A percentile compares a stretch with the other conserved stretches of the same genome.
These are phyloP conservation scores for Drosophila acutilabella DNA, from an alignment of 2,888 invertebrate species.

Conservation along the genomic window DNA sequence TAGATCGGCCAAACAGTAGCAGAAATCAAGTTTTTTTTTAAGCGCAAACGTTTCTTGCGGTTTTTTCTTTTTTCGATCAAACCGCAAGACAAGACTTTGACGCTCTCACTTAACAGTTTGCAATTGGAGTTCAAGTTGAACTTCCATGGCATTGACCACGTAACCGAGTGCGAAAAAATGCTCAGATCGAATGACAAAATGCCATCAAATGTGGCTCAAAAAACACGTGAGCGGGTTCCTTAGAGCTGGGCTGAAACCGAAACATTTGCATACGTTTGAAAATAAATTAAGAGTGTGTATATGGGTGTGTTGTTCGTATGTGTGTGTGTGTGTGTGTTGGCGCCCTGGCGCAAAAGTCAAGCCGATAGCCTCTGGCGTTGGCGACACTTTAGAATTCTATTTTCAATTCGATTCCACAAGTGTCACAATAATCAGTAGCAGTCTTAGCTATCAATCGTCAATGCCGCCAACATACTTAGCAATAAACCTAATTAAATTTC, in stretches of 20 bases:
- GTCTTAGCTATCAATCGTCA: constrained; percentile 67
- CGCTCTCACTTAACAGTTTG: constrained; percentile 63
- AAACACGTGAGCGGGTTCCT: constrained; percentile 70
- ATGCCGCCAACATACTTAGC: constrained; percentile 80
- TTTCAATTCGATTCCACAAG: constrained; percentile 54
- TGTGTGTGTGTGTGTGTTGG: constrained; percentile 6
- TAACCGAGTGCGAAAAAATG: constrained; percentile 78
- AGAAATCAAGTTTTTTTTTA: constrained; percentile 56
- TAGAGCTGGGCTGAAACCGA: constrained; percentile 17
- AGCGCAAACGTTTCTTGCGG: constrained; percentile 44
- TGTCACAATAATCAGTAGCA: constrained; percentile 68
- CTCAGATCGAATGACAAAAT: constrained; percentile 59
- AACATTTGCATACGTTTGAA: neutral
- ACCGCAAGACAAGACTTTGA: constrained; percentile 56
- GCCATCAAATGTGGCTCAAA: constrained; percentile 63
- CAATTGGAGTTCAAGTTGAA: constrained; percentile 35
- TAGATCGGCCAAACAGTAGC: constrained; percentile 62
- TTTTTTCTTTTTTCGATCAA: constrained; percentile 44
- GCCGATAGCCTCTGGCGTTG: constrained; percentile 71
- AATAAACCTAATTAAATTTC: constrained; percentile 78
- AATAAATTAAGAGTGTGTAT: neutral
- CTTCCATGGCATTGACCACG: constrained; percentile 78
- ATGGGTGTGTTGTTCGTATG: too few species aligned
- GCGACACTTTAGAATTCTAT: constrained; percentile 60
- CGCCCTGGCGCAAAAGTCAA: constrained; percentile 60